Base-by-base conservation (phyloP, 1,140 invertebrate genomes). In the Tyrophagus putrescentiae region DNA sequence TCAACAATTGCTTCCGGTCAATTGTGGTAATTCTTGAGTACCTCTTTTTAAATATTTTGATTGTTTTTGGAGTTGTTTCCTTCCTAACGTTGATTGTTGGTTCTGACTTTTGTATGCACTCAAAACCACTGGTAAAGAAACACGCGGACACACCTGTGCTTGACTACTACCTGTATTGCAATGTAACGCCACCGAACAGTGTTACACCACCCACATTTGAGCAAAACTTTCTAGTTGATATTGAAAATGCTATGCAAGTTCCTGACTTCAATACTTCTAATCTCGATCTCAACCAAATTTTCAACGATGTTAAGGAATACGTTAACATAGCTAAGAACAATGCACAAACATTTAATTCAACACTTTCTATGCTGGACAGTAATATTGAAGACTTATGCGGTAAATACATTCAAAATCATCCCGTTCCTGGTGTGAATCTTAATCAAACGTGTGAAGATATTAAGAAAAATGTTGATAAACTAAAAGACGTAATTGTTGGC, bases 61-160 rank as follows among this genome's bases (percentile, higher is more conserved):
- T 27, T 9, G 11, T 54, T 3, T 54, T 54, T 54, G 52, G 52
- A 18, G 39, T 27, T 9, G 13, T 54, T 27, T 27, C 13, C n/a
- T 54, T 54, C 39, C 13, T 54, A 11, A 16, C 11, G 32, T 25
- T 54, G 18, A 27, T 54, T 54, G 28, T 2, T 54, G 52, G 52
- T 13, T 54, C 52, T n/a, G 52, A 54, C 27, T 33, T 54, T 54
- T 54, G 52, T 54, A 13, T 54, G 2, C 13, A 28, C 27, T 28
- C 52, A 1, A 54, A 54, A 54, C 52, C 13, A 54, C 39, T 54
- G 25, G 2, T 25, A 32, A 13, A 54, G 39, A 28, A 7, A 13
- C 52, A 27, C 25, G 52, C 7, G 25, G 23, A 52, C 13, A 1
- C 21, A 32, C n/a, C n/a, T n/a, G n/a, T n/a, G 11, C 27, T 54